Conservation (phyloP, 2,888 invertebrate genomes). For the Drosophila buzzatii region DNA sequence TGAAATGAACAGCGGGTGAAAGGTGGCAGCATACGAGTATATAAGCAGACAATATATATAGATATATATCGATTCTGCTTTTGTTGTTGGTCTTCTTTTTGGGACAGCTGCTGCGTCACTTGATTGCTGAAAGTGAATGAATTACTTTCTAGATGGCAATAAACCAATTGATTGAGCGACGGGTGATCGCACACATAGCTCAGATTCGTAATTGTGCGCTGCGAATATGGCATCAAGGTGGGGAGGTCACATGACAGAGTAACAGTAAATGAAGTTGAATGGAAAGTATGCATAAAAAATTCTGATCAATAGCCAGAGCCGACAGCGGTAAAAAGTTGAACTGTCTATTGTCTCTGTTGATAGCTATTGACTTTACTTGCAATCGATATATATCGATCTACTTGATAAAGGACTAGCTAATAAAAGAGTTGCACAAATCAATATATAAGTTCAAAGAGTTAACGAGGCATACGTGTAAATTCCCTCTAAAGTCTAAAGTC, state of each 20-base stretch:
- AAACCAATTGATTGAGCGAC: slow-evolving; percentile 32
- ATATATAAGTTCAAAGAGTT: background rate
- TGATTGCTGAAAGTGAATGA: slow-evolving; percentile 23
- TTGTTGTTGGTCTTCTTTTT: slow-evolving; percentile 1
- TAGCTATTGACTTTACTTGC: background rate
- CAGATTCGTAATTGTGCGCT: slow-evolving; percentile 6
- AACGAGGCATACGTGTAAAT: background rate
- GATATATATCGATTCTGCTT: background rate
- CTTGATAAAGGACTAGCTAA: background rate
- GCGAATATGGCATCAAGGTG: slow-evolving; percentile 1
- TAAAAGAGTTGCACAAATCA: background rate
- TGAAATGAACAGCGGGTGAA: slow-evolving; percentile 38
- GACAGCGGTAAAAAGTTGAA: background rate
- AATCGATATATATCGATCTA: background rate
- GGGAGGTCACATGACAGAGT: background rate
- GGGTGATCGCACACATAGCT: slow-evolving; percentile 1
- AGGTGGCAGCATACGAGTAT: slow-evolving; percentile 29
- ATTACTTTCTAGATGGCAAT: slow-evolving; percentile 45
- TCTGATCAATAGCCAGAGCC: background rate
- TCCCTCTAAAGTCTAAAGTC: background rate
- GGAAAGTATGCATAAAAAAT: background rate
- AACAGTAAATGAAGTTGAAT: background rate
- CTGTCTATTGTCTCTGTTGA: background rate
- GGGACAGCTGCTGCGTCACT: slow-evolving; percentile 28
- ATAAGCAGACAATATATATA: background rate